phyloP scores from a whole-genome alignment of 2,888 invertebrate genomes.

The Leptopilina syphax region DNA sequence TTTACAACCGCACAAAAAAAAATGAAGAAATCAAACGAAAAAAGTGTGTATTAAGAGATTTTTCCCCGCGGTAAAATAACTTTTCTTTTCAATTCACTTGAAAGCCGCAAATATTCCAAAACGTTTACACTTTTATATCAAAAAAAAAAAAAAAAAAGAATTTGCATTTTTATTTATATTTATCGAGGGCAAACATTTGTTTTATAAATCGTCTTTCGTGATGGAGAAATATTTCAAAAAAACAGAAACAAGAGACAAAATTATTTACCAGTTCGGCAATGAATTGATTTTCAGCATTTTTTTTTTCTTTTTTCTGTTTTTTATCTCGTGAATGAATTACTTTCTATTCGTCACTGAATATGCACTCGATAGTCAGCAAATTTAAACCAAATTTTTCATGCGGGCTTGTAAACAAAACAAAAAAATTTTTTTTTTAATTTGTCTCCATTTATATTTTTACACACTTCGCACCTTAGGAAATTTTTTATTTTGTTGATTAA shows the following conservation, averaged over 20 bases:
- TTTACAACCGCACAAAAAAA: no score
- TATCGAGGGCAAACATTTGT: slow-evolving; percentile 9
- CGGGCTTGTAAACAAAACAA: slow-evolving; percentile 3
- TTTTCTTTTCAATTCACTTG: background rate
- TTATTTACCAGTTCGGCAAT: slow-evolving; percentile 14
- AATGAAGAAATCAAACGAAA: background rate
- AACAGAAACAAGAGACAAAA: slow-evolving; percentile 18
- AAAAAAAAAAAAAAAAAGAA: background rate
- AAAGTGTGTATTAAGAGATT: background rate
- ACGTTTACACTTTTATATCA: background rate
- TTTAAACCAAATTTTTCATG: slow-evolving; percentile 6
- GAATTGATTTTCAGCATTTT: slow-evolving; percentile 11
- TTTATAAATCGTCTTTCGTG: slow-evolving; percentile 10
- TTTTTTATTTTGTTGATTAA: no score
- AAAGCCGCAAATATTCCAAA: background rate
- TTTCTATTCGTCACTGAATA: slow-evolving; percentile 7
- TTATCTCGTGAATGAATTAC: slow-evolving; percentile 15
- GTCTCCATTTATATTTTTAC: background rate
- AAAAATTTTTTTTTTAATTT: background rate
- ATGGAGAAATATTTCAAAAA: slow-evolving; percentile 9
- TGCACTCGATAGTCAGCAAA: slow-evolving; percentile 12
- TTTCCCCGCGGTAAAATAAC: background rate
- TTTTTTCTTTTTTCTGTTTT: background rate
- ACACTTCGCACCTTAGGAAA: no score
- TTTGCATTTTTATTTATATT: slow-evolving; percentile 14